phyloP scores from a whole-genome alignment of 2,113 vertebrate species.

The Microcebus ravelobensis region DNA sequence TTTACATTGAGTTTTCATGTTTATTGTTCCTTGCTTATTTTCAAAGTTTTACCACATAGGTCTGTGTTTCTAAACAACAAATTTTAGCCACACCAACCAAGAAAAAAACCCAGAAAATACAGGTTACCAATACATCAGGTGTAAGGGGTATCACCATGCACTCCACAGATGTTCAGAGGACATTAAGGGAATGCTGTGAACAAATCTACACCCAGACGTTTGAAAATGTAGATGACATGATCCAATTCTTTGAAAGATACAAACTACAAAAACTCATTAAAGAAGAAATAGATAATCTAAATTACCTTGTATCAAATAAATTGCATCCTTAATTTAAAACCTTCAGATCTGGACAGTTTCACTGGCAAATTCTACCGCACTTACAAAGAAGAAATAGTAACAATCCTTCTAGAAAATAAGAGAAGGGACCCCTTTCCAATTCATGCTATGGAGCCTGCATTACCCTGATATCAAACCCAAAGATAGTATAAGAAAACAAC shows the following conservation, averaged over 20 bases:
- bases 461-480: background rate
- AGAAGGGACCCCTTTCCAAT: background rate
- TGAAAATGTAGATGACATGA: background rate
- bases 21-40: background rate
- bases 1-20: background rate
- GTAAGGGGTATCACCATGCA: background rate
- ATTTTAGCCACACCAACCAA: background rate
- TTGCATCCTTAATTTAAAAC: background rate
- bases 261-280: background rate
- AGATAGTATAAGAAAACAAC: background rate
- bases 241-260: background rate
- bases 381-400: background rate
- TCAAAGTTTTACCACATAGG: background rate
- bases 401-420: background rate
- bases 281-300: background rate
- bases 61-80: background rate
- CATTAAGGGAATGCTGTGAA: background rate
- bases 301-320: background rate
- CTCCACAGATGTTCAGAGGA: background rate
- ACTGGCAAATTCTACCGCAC: background rate
- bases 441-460: background rate
- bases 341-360: background rate
- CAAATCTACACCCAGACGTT: background rate
- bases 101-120: background rate
- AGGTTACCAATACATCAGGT: background rate